Evolutionary conservation across 1,140 invertebrate genomes (phyloP).

Genomic region (Globodera ellingtonae): DNA sequence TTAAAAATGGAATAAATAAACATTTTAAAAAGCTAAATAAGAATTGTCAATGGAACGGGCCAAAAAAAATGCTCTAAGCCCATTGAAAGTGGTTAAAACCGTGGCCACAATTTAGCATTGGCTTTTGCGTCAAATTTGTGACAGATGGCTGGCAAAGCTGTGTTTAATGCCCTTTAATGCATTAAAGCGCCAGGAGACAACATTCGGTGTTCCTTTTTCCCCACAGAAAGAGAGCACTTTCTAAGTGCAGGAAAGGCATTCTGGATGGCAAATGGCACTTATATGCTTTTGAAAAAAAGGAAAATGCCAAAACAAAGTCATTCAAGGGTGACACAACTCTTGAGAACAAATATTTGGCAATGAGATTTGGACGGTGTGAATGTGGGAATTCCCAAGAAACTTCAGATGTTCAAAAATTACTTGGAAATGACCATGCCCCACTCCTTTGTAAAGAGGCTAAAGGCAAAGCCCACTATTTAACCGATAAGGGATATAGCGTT

Average conservation of each 20-base stretch:
- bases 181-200: background rate
- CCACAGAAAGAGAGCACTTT: background rate
- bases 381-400: no score
- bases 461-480: no score
- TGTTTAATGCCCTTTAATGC: background rate
- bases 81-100: background rate
- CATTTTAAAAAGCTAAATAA: background rate
- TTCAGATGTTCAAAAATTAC: no score
- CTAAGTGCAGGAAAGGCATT: background rate
- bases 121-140: conserved; percentile 1
- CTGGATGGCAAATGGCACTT: background rate
- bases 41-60: background rate
- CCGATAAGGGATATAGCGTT: no score
- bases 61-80: background rate
- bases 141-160: conserved; percentile 14
- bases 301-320: background rate
- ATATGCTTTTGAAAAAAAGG: background rate
- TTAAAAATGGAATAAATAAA: no score
- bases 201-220: background rate
- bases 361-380: no score
- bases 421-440: no score
- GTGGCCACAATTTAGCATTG: background rate
- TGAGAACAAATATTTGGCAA: background rate
- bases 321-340: background rate
- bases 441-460: no score